Conservation (phyloP, 2,113 vertebrate genomes). For the Formicarius rufipectus region DNA sequence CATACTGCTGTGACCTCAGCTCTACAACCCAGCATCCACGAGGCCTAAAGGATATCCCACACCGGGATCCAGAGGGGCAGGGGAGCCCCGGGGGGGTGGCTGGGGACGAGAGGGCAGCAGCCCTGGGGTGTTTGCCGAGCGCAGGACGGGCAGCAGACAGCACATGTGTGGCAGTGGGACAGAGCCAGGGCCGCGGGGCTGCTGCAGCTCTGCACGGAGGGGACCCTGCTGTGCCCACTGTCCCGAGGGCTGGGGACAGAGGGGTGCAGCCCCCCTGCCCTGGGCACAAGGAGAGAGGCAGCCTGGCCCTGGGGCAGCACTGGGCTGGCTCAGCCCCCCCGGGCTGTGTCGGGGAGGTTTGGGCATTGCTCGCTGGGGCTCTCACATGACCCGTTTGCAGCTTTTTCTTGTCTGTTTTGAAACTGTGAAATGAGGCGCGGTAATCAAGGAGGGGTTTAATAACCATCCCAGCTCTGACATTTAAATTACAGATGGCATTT, state of each 20-base stretch:
- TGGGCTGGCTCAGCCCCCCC: neutral
- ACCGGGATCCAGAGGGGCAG: too few relatives aligned
- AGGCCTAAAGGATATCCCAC: too few relatives aligned
- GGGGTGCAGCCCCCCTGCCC: too few relatives aligned
- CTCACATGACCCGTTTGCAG: conserved; percentile 63
- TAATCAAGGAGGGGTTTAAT: conserved; percentile 66
- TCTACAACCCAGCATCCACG: too few relatives aligned
- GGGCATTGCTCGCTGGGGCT: conserved; percentile 8
- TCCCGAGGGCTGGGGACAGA: too few relatives aligned
- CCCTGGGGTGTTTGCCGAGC: neutral
- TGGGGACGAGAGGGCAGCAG: neutral
- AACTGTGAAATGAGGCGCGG: conserved; percentile 72
- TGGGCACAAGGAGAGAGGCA: neutral
- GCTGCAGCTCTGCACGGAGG: too few relatives aligned
- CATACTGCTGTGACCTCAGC: too few relatives aligned
- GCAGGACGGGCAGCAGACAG: neutral
- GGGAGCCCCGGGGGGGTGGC: neutral
- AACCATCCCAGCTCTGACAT: conserved; percentile 72
- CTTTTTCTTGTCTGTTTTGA: conserved; percentile 70
- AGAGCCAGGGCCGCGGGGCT: too few relatives aligned
- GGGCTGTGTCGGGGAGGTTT: neutral
- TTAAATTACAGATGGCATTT: conserved; percentile 82
- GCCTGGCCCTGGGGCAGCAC: neutral
- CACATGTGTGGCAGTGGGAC: neutral
- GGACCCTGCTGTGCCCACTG: neutral